Base-by-base conservation (phyloP, 2,888 invertebrate species). In the Eueremaeus valkanovi region DNA sequence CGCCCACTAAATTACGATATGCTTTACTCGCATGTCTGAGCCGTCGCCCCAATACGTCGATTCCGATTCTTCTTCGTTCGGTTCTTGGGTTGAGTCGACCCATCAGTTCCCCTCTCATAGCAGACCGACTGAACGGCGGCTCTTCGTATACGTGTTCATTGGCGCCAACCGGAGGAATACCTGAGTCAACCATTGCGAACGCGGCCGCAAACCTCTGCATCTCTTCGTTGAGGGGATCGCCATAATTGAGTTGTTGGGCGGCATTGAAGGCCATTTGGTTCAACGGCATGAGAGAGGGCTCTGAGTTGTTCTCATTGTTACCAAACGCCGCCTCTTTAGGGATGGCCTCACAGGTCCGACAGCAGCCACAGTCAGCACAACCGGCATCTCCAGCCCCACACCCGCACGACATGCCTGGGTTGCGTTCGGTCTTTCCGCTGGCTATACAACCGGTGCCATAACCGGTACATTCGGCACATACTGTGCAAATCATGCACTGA, bases 341-440 rank as follows among this genome's bases (percentile, higher is more conserved):
- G 3, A 84, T 83, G 72, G 86, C 88, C 80, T 87, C 95, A 83
- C 98, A 98, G 1, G 90, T 88, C 58, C 93, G 87, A 83, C 98
- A 98, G 45, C 92, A 89, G 2, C 97, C 96, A 84, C 98, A 98
- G 78, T 91, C 89, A 0, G 90, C 88, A 82, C 96, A 97, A 0
- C 96, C 96, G 74, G 94, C 91, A 83, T 96, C 95, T 0, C 96
- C 97, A 82, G 92, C 91, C 2, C 96, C 96, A 85, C 96, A 97
- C 0, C 95, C 94, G 84, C 96, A 97, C 81, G 91, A 90, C 92
- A 91, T 89, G 83, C 92, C 92, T n/a, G 92, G 90, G 82, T 91
- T 88, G 78, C 94, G 86, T 81, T 92, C 91, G 0, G 91, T 89
- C 80, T 90, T 85, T 81, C 89, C 88, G 74, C 90, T 89, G 81